These are phyloP conservation scores for Dryadula phaetusa DNA, from an alignment of 2,888 invertebrate genomes.

Conservation along the genomic window DNA sequence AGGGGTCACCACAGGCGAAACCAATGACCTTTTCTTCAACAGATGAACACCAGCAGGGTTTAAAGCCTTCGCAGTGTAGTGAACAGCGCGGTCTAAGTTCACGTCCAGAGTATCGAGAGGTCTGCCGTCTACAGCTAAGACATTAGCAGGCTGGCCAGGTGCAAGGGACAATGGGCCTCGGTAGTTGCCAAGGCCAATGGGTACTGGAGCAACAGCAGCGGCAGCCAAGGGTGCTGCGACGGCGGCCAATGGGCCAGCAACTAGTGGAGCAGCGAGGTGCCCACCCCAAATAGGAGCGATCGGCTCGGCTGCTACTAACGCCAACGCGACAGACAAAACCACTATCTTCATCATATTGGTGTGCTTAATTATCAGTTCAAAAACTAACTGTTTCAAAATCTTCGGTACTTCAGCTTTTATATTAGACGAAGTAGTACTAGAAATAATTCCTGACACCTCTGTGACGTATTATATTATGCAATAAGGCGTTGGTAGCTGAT, in stretches of 20 bases:
- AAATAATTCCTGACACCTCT: constrained; percentile 74
- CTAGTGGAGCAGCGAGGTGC: constrained; percentile 50
- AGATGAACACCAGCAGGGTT: constrained; percentile 55
- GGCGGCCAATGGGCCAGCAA: constrained; percentile 2
- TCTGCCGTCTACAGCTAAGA: constrained; percentile 75
- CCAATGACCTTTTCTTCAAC: constrained; percentile 71
- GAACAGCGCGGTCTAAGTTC: constrained; percentile 75
- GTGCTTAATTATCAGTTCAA: constrained; percentile 74
- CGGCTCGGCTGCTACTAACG: constrained; percentile 81
- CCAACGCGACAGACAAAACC: constrained; percentile 86
- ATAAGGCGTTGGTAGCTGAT: constrained; percentile 47
- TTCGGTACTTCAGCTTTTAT: constrained; percentile 67
- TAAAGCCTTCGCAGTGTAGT: constrained; percentile 69
- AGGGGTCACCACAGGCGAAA: constrained; percentile 57
- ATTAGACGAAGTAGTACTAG: constrained; percentile 63
- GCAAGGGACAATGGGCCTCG: constrained; percentile 74
- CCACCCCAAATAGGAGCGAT: constrained; percentile 48
- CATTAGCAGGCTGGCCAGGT: constrained; percentile 76
- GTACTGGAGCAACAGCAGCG: constrained; percentile 43
- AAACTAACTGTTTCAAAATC: constrained; percentile 69
- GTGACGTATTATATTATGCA: constrained; percentile 50
- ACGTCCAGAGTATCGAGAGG: constrained; percentile 78
- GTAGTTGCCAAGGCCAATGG: constrained; percentile 66
- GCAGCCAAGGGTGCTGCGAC: constrained; percentile 48
- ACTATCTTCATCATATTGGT: constrained; percentile 84